phyloP scores from a whole-genome alignment of 1,140 invertebrate species.

The Bombus confusus region DNA sequence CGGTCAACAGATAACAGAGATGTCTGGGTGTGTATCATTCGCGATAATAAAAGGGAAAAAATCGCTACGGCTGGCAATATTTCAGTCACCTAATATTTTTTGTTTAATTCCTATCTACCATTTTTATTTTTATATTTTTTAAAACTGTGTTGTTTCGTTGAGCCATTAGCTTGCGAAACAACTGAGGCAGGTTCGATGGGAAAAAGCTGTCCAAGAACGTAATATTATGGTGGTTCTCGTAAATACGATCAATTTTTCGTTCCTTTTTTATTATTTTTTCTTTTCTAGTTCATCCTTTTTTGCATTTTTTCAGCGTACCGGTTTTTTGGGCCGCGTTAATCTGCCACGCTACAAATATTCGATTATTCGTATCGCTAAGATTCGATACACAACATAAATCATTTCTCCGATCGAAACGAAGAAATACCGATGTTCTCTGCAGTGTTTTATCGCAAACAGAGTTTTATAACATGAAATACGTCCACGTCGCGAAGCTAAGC shows the following conservation, averaged over 20 bases:
- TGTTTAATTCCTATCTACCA: background rate
- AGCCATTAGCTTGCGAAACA: background rate
- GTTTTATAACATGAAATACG: background rate
- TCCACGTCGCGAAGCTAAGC: background rate
- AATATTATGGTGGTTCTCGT: background rate
- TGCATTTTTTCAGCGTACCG: no score
- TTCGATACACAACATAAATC: background rate
- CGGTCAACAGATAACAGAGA: conserved; percentile 30
- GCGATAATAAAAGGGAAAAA: background rate
- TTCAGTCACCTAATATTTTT: background rate
- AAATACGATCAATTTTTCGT: background rate
- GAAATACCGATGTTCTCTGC: conserved; percentile 3
- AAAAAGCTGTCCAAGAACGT: background rate
- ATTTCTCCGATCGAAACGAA: background rate
- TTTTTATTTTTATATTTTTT: no score
- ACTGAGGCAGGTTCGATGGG: background rate
- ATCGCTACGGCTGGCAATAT: background rate
- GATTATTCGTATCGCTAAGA: conserved; percentile 17
- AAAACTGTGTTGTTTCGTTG: background rate
- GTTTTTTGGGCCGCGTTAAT: background rate
- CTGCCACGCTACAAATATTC: background rate
- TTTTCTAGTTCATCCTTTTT: no score
- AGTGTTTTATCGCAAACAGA: background rate
- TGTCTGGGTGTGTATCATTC: background rate
- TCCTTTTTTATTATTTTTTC: no score